A percentile compares a stretch with the other conserved stretches of the same genome.
These are phyloP conservation scores for Cosmia trapezina DNA, from an alignment of 2,888 invertebrate genomes.

Conservation along the genomic window DNA sequence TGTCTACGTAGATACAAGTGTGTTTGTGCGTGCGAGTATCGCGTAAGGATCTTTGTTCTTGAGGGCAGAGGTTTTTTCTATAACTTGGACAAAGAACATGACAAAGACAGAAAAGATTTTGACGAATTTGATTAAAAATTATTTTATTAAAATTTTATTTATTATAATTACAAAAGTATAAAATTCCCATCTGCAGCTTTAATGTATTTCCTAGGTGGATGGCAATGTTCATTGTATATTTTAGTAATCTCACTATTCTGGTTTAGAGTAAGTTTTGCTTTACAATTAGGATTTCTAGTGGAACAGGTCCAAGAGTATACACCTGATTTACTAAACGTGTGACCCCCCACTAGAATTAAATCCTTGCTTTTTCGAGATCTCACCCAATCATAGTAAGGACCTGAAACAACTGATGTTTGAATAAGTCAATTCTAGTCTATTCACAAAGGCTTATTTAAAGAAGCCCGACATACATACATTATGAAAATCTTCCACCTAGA, in stretches of 20 bases:
- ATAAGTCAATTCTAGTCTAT: not conserved
- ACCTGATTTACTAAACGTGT: constrained; percentile 58
- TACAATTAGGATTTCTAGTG: constrained; percentile 62
- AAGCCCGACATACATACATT: not conserved
- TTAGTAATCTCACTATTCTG: not conserved
- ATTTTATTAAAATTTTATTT: not conserved
- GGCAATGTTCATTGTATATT: constrained; percentile 27
- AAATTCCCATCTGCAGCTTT: not conserved
- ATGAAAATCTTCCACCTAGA: not conserved
- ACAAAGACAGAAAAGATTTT: not conserved
- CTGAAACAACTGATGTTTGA: constrained; percentile 36
- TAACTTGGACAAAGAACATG: not conserved
- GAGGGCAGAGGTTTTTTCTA: not conserved
- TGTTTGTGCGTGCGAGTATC: not conserved
- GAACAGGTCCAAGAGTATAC: constrained; percentile 66
- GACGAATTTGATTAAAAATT: not conserved
- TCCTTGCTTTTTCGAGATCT: constrained; percentile 63
- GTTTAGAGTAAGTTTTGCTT: constrained; percentile 69
- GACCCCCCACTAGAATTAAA: constrained; percentile 61
- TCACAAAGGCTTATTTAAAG: not conserved
- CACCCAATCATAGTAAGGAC: constrained; percentile 54
- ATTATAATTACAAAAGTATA: constrained; percentile 1
- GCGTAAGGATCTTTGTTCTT: not conserved
- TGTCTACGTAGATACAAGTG: not conserved
- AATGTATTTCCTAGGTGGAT: constrained; percentile 15